phyloP scores from a whole-genome alignment of 2,888 invertebrate genomes.

The Lithodes maja region DNA sequence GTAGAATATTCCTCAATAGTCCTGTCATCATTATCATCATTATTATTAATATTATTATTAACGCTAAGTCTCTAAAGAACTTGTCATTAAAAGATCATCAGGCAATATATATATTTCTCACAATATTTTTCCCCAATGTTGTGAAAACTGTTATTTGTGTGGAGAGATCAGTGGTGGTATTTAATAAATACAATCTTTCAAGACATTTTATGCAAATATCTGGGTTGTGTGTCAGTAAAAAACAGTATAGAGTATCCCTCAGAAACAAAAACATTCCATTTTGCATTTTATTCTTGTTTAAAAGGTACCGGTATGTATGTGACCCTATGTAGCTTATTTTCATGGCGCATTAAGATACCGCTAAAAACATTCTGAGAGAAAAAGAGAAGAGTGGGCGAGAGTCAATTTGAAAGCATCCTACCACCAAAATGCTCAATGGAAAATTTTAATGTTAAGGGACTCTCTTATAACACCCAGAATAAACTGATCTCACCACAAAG shows the following conservation, averaged over 20 bases:
- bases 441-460: too few relatives aligned
- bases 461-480: conserved; percentile 9
- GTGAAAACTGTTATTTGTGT: conserved; percentile 1
- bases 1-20: conserved; percentile 36
- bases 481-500: conserved; percentile 47
- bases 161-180: conserved; percentile 33
- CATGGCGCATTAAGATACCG: too few relatives aligned
- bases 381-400: too few relatives aligned
- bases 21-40: conserved; percentile 34
- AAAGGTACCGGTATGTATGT: too few relatives aligned
- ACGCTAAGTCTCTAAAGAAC: conserved; percentile 30
- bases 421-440: too few relatives aligned
- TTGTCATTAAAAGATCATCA: conserved; percentile 33
- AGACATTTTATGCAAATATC: background rate
- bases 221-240: background rate
- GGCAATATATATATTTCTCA: background rate
- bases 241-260: background rate
- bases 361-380: too few relatives aligned
- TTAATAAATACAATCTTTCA: background rate
- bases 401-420: too few relatives aligned
- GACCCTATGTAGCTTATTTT: too few relatives aligned
- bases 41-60: conserved; percentile 31
- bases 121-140: background rate
- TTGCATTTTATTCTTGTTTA: too few relatives aligned
- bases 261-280: too few relatives aligned